Percentiles rank a stretch among this genome's conserved stretches.
These are phyloP conservation scores for Hyles euphorbiae DNA, from an alignment of 1,140 invertebrate species.

Conservation along the genomic window DNA sequence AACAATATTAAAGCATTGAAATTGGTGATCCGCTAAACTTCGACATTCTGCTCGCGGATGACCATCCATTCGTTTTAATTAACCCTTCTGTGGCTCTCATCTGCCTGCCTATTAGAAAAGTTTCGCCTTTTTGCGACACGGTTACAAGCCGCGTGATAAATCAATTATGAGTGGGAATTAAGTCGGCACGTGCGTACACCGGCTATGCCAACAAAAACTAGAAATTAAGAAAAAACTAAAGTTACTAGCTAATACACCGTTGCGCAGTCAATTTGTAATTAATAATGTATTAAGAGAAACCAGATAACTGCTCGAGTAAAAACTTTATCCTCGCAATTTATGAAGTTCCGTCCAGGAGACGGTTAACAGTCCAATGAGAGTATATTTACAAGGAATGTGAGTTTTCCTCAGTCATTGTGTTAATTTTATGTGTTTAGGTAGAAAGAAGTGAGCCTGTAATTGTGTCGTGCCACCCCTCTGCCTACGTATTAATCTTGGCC, in stretches of 20 bases:
- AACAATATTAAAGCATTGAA: conserved; percentile 74
- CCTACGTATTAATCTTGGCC: conserved; percentile 62
- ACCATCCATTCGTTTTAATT: conserved; percentile 70
- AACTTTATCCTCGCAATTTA: no score
- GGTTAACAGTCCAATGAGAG: no score
- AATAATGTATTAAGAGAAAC: no score
- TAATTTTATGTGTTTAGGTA: conserved; percentile 37
- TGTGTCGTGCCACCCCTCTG: conserved; percentile 40
- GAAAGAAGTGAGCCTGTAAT: conserved; percentile 40
- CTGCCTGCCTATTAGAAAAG: conserved; percentile 50
- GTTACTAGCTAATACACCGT: no score
- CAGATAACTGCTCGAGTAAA: no score
- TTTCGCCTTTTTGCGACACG: conserved; percentile 34
- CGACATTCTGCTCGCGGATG: conserved; percentile 61
- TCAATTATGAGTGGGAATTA: conserved; percentile 47
- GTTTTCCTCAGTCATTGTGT: conserved; percentile 25
- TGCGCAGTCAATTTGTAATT: no score
- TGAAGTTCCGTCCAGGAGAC: not conserved
- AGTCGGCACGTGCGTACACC: conserved; percentile 13
- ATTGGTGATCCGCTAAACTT: conserved; percentile 73
- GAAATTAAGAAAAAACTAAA: not conserved
- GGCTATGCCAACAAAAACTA: not conserved
- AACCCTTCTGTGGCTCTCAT: conserved; percentile 59
- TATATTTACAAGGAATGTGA: not conserved
- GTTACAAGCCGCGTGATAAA: conserved; percentile 41